phyloP scores from a whole-genome alignment of 2,888 invertebrate genomes.

The Neocrepidodera transversa region DNA sequence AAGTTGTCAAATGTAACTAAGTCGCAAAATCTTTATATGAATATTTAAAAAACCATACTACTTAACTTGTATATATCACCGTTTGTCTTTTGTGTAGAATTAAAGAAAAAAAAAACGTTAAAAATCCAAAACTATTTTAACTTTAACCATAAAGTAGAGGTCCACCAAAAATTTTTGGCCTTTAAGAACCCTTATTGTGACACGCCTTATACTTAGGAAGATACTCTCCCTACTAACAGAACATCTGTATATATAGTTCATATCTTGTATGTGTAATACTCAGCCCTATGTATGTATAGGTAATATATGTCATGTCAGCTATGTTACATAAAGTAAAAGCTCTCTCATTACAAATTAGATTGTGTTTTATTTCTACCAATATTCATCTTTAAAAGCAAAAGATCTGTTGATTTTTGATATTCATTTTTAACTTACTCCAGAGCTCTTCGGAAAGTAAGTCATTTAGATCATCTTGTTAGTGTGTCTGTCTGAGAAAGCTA shows the following conservation, averaged over 20 bases:
- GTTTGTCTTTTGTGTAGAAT: slow-evolving; percentile 22
- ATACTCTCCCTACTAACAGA: slow-evolving; percentile 47
- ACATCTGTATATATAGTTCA: slow-evolving; percentile 52
- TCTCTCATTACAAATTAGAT: slow-evolving; percentile 59
- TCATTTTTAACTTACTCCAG: too few relatives aligned
- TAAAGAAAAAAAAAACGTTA: neutral
- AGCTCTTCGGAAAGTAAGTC: too few relatives aligned
- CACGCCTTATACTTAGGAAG: slow-evolving; percentile 58
- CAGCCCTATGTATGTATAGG: slow-evolving; percentile 61
- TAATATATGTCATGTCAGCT: slow-evolving; percentile 61
- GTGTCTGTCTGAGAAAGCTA: too few relatives aligned
- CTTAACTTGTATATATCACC: slow-evolving; percentile 24
- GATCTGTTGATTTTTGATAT: too few relatives aligned
- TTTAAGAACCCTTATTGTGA: slow-evolving; percentile 55
- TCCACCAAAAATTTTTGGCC: slow-evolving; percentile 46
- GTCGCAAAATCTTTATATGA: neutral
- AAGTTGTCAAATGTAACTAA: too few relatives aligned
- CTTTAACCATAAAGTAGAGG: slow-evolving; percentile 9
- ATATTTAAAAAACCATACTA: too few relatives aligned
- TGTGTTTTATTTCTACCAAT: slow-evolving; percentile 32
- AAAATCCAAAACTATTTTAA: slow-evolving; percentile 5
- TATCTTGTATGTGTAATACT: slow-evolving; percentile 59
- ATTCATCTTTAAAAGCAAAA: too few relatives aligned
- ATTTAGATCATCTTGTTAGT: too few relatives aligned
- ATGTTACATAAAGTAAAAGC: slow-evolving; percentile 61